Base-by-base conservation (phyloP, 2,113 vertebrate species). In the Lontra canadensis region DNA sequence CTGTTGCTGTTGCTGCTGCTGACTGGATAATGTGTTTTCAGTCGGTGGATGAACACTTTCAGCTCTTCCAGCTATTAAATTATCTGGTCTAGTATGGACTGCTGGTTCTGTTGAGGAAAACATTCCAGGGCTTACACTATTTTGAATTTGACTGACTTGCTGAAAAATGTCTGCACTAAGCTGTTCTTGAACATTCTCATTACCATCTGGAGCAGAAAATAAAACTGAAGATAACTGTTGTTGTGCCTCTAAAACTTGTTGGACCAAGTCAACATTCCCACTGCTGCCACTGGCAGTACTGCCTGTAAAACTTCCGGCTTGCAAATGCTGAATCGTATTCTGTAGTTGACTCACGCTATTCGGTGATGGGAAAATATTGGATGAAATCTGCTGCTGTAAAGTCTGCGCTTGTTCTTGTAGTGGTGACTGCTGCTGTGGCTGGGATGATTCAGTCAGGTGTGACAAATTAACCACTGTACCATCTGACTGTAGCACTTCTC, bases 291-390 rank as follows among this genome's bases (percentile, higher is more conserved):
- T 98, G 57, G 98, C 94, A 21, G 98, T 93, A 92, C 94, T 98
- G 15, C 99, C 95, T 42, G 98, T 99, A 95, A 99, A 99, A 74
- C 98, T 99, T 59, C 99, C 99, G 11, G 99, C 99, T 95, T 99
- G 99, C 88, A 99, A 98, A 85, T 99, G 99, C 92, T 99, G 99
- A 89, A 99, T 99, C 3, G 99, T 99, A 96, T 99, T 99, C 98
- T 99, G 99, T 31, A 99, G 98, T 98, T 99, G 99, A 52, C 99
- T 99, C 83, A 99, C 99, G 3, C 99, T 98, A 0, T 94, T 99
- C 17, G 99, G 99, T 2, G 99, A 98, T 0, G 99, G 98, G 88
- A 99, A 99, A 86, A 99, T 99, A 92, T 99, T 98, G 0, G 99
- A 98, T 9, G 99, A 98, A 57, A 99, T 99, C 97, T 99, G 99